Conservation (phyloP, 2,113 vertebrate species). For the Rhabdomys dilectus region DNA sequence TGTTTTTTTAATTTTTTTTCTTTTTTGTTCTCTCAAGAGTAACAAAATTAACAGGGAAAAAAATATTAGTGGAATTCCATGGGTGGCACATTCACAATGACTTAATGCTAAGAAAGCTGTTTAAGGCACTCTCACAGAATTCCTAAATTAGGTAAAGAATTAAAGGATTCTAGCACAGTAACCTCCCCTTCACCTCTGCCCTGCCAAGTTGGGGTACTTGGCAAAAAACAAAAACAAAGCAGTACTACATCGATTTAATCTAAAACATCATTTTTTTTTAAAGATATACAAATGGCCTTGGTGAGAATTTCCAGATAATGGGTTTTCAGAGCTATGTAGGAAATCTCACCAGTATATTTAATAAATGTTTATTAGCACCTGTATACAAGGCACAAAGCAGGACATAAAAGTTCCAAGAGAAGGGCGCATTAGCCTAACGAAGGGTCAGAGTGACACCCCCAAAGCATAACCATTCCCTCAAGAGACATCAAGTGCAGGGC, state of each 20-base stretch:
- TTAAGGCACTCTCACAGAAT: slow-evolving; percentile 35
- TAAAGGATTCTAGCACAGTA: neutral
- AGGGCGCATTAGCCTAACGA: neutral
- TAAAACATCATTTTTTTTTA: neutral
- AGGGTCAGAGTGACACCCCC: neutral
- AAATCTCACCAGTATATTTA: neutral
- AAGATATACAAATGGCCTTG: neutral
- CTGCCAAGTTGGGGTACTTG: neutral
- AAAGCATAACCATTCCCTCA: neutral
- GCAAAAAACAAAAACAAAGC: neutral
- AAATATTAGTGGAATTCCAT: neutral
- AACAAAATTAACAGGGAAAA: slow-evolving; percentile 4
- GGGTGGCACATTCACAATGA: neutral
- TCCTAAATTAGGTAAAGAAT: neutral
- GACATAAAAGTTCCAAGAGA: neutral
- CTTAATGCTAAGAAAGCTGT: neutral
- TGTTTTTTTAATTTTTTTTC: too few relatives aligned
- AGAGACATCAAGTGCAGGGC: neutral
- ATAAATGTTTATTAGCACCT: slow-evolving; percentile 53
- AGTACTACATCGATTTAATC: neutral
- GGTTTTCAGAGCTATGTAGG: neutral
- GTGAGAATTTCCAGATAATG: neutral
- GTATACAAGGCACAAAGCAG: slow-evolving; percentile 51
- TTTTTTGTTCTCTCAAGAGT: neutral
- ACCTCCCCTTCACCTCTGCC: neutral